A percentile compares a stretch with the other conserved stretches of the same genome.
Conservation (phyloP, 2,888 invertebrate species). For the Tholera decimalis region DNA sequence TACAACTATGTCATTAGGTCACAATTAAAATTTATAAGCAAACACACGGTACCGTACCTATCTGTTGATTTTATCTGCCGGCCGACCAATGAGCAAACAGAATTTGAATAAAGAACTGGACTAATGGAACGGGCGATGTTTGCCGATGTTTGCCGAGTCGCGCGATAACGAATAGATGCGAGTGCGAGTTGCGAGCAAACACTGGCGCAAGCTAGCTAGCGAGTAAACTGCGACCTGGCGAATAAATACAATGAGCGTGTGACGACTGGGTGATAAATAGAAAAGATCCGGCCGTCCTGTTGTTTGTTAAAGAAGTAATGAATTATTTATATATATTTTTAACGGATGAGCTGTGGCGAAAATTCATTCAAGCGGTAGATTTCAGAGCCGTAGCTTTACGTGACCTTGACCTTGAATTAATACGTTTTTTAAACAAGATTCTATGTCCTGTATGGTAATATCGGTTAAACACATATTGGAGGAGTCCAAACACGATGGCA, state of each 20-base stretch:
- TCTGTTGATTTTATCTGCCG: slow-evolving; percentile 70
- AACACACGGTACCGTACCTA: slow-evolving; percentile 62
- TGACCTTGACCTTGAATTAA: too few relatives aligned
- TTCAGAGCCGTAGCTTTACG: too few relatives aligned
- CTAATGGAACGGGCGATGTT: slow-evolving; percentile 69
- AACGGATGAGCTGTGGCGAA: background rate
- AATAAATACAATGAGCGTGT: slow-evolving; percentile 67
- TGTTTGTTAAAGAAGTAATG: slow-evolving; percentile 18
- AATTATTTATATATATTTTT: slow-evolving; percentile 36
- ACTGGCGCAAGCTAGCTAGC: slow-evolving; percentile 77
- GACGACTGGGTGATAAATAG: slow-evolving; percentile 44
- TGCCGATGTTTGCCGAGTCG: slow-evolving; percentile 68
- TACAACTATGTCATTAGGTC: slow-evolving; percentile 70
- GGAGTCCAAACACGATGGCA: too few relatives aligned
- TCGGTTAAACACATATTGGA: too few relatives aligned
- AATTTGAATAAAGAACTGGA: slow-evolving; percentile 74
- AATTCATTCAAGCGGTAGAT: too few relatives aligned
- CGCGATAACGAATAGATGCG: slow-evolving; percentile 68
- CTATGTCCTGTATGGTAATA: too few relatives aligned
- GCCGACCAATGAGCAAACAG: slow-evolving; percentile 71
- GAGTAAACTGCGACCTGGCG: slow-evolving; percentile 70
- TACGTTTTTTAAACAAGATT: too few relatives aligned
- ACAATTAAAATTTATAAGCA: slow-evolving; percentile 71
- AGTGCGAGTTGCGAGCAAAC: slow-evolving; percentile 77
- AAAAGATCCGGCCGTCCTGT: slow-evolving; percentile 33